Conservation (phyloP, 1,140 invertebrate species). For the Sarcophaga bullata region DNA sequence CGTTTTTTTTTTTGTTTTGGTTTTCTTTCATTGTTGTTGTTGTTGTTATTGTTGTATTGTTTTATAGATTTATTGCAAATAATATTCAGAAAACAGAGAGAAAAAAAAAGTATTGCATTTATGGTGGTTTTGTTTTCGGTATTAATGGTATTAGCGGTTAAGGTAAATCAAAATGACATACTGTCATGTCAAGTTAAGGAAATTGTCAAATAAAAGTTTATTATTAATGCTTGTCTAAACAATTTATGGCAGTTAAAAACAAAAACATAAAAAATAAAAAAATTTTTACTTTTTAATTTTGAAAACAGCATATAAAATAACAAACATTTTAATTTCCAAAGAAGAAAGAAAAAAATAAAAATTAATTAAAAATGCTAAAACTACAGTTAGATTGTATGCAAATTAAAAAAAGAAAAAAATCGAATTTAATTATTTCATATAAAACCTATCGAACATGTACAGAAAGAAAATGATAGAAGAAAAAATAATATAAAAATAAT, state of each 20-base stretch:
- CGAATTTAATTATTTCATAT: too few relatives aligned
- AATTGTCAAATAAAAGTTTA: conserved; percentile 37
- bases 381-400: too few relatives aligned
- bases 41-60: background rate
- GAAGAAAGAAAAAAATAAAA: too few relatives aligned
- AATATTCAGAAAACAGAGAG: too few relatives aligned
- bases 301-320: too few relatives aligned
- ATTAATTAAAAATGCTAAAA: too few relatives aligned
- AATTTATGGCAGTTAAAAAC: background rate
- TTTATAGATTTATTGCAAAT: background rate
- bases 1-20: background rate
- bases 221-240: conserved; percentile 13
- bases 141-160: conserved; percentile 31
- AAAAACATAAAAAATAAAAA: background rate
- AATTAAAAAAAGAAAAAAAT: too few relatives aligned
- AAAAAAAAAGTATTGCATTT: background rate
- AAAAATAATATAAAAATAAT: too few relatives aligned
- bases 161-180: conserved; percentile 39
- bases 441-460: too few relatives aligned
- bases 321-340: too few relatives aligned
- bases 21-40: background rate
- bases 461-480: too few relatives aligned
- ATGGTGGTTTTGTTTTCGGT: background rate
- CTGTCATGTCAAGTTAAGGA: conserved; percentile 34
- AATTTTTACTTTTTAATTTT: background rate